phyloP scores from a whole-genome alignment of 1,140 invertebrate species.

The Glossosoma conforme region DNA sequence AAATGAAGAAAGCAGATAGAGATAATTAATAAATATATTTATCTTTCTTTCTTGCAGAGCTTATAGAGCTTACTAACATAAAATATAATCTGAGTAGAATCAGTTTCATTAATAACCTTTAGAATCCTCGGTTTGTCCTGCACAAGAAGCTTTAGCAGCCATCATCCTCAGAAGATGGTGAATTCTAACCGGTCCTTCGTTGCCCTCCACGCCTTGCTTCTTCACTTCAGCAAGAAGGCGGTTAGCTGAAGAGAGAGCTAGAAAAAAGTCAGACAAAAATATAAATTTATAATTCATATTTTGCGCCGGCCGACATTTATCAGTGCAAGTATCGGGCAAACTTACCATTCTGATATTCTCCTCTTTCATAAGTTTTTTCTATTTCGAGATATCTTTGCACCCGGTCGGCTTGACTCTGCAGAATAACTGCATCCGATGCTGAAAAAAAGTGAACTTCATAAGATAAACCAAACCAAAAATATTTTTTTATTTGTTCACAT shows the following conservation, averaged over 20 bases:
- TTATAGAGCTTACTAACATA: too few relatives aligned
- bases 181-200: conserved; percentile 18
- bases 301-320: not conserved
- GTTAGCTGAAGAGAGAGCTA: conserved; percentile 15
- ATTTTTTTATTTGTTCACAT: not conserved
- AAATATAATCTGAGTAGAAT: too few relatives aligned
- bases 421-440: conserved; percentile 26
- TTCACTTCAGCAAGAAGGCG: conserved; percentile 17
- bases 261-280: conserved; percentile 6
- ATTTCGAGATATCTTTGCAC: conserved; percentile 24
- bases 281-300: not conserved
- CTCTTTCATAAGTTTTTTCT: conserved; percentile 22
- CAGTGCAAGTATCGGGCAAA: not conserved
- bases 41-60: too few relatives aligned
- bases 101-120: too few relatives aligned
- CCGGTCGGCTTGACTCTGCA: conserved; percentile 27
- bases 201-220: not conserved
- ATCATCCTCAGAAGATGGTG: conserved; percentile 26
- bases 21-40: too few relatives aligned
- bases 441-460: conserved; percentile 7
- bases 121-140: conserved; percentile 13
- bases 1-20: too few relatives aligned
- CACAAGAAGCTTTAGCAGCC: conserved; percentile 15
- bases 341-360: conserved; percentile 26
- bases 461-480: not conserved